Percentiles rank a stretch among this genome's conserved stretches.
These are phyloP conservation scores for Plagodis dolabraria DNA, from an alignment of 2,888 invertebrate genomes.

Conservation along the genomic window DNA sequence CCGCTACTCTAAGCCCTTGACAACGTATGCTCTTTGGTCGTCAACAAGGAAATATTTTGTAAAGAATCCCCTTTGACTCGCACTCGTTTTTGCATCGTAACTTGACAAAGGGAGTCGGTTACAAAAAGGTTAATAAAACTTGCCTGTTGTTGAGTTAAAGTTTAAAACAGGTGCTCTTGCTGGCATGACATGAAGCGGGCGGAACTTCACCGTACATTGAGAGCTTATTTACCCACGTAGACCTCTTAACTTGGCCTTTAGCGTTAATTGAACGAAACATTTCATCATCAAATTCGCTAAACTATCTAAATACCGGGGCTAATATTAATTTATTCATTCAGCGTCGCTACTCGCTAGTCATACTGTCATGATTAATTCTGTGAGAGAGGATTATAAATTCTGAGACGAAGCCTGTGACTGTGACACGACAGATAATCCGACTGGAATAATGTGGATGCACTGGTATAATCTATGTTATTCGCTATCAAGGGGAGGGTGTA, in stretches of 20 bases:
- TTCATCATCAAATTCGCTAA: constrained; percentile 19
- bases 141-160: constrained; percentile 37
- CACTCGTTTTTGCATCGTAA: constrained; percentile 35
- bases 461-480: constrained; percentile 62
- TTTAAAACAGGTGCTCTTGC: constrained; percentile 37
- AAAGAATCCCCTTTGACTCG: constrained; percentile 39
- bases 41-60: constrained; percentile 45
- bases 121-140: constrained; percentile 41
- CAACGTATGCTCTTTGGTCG: constrained; percentile 36
- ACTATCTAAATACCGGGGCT: constrained; percentile 20
- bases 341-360: constrained; percentile 17
- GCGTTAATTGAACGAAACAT: constrained; percentile 21
- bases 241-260: constrained; percentile 12
- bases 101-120: constrained; percentile 38
- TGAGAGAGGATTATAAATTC: constrained; percentile 52
- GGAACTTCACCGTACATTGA: constrained; percentile 18
- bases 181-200: constrained; percentile 25
- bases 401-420: constrained; percentile 50
- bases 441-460: constrained; percentile 64
- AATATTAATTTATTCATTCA: constrained; percentile 34
- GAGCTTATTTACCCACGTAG: constrained; percentile 5
- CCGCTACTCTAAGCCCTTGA: constrained; percentile 28
- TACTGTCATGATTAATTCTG: constrained; percentile 54
- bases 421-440: constrained; percentile 63
- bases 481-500: constrained; percentile 56